Evolutionary conservation across 1,140 invertebrate species (phyloP).

Genomic region (Anadara kagoshimensis): DNA sequence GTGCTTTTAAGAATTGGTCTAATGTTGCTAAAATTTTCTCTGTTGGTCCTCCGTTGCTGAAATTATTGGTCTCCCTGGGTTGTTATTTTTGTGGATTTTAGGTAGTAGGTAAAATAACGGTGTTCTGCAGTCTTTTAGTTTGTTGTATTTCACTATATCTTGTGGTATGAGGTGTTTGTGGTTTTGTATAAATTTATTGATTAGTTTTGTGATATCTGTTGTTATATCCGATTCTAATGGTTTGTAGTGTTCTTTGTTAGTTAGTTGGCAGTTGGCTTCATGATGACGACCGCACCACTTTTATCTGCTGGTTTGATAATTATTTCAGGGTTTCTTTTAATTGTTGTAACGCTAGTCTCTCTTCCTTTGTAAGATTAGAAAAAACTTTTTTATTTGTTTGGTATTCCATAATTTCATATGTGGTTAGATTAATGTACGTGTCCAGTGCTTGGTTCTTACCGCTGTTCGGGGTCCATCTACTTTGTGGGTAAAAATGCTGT

Average conservation of each 20-base stretch:
- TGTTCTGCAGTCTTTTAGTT: constrained; percentile 10
- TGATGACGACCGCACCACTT: constrained; percentile 23
- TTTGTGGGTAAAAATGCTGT: too few relatives aligned
- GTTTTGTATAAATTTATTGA: constrained; percentile 10
- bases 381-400: too few relatives aligned
- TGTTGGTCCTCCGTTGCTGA: constrained; percentile 9
- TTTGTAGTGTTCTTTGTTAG: constrained; percentile 13
- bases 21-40: too few relatives aligned
- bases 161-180: neutral
- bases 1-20: too few relatives aligned
- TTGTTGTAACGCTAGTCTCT: neutral
- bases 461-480: too few relatives aligned
- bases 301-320: constrained; percentile 15
- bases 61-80: constrained; percentile 36
- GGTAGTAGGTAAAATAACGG: constrained; percentile 22
- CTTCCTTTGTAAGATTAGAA: neutral
- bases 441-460: too few relatives aligned
- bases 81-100: constrained; percentile 30
- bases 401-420: too few relatives aligned
- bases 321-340: neutral
- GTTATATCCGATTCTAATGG: constrained; percentile 2
- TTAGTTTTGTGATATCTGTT: constrained; percentile 6
- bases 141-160: neutral
- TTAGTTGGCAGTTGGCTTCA: constrained; percentile 25
- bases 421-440: too few relatives aligned